Evolutionary conservation across 2,113 vertebrate species (phyloP).

Genomic region (Proterorhinus semilunaris): DNA sequence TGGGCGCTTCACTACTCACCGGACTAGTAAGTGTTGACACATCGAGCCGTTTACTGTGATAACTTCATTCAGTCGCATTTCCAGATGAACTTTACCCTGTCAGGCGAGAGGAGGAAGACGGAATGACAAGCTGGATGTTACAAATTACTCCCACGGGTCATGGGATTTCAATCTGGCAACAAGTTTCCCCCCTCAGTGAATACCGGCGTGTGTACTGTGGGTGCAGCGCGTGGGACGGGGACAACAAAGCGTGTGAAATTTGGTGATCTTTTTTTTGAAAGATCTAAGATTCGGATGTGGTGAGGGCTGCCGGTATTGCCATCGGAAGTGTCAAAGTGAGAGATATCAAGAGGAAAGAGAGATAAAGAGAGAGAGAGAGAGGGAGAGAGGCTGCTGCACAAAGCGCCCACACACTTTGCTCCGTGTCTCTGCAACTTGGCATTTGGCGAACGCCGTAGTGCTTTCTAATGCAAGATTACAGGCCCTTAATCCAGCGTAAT

Average conservation of each 20-base stretch:
- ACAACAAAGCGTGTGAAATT: constrained; percentile 48
- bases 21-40: constrained; percentile 90
- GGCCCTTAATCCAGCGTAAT: constrained; percentile 33
- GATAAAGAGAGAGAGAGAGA: constrained; percentile 2
- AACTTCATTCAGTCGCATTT: constrained; percentile 94
- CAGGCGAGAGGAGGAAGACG: constrained; percentile 22
- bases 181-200: constrained; percentile 2
- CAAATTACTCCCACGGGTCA: constrained; percentile 16
- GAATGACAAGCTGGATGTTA: constrained; percentile 10
- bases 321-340: constrained; percentile 62
- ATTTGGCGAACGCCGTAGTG: constrained; percentile 45
- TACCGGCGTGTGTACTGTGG: background rate
- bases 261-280: constrained; percentile 46
- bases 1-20: constrained; percentile 74
- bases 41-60: constrained; percentile 94
- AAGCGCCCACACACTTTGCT: constrained; percentile 64
- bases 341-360: constrained; percentile 25
- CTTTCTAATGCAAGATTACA: constrained; percentile 52
- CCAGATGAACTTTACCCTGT: constrained; percentile 97
- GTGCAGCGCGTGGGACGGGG: constrained; percentile 31
- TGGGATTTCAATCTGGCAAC: constrained; percentile 10
- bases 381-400: constrained; percentile 41
- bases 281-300: constrained; percentile 69
- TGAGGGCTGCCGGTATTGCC: constrained; percentile 58
- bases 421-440: constrained; percentile 62